Evolutionary conservation across 2,888 invertebrate species (phyloP).

Genomic region (Melanophora roralis): DNA sequence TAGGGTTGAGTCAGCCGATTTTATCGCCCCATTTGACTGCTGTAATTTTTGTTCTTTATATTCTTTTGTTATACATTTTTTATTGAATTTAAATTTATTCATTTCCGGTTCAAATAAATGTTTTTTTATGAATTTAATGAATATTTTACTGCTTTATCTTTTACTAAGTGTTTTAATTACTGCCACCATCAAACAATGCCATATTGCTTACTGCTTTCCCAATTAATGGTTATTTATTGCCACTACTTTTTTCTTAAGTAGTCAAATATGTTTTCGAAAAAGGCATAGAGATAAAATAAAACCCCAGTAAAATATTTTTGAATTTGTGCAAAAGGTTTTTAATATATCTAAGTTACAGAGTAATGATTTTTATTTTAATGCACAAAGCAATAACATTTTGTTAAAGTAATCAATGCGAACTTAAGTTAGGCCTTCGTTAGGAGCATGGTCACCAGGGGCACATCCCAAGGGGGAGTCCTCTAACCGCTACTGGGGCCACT

Average conservation of each 20-base stretch:
- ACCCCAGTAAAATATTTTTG: no score
- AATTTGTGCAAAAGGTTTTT: no score
- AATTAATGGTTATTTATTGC: constrained; percentile 8
- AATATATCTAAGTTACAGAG: no score
- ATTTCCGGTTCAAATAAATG: constrained; percentile 39
- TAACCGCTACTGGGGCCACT: no score
- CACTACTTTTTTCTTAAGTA: neutral
- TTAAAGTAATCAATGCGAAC: no score
- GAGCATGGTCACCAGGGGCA: no score
- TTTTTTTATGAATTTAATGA: neutral
- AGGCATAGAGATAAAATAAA: neutral
- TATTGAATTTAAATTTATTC: constrained; percentile 57
- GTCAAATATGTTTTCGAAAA: no score
- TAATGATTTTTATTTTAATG: no score
- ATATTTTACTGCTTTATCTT: neutral
- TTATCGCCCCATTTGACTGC: neutral
- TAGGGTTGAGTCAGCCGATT: constrained; percentile 1
- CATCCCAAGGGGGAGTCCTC: no score
- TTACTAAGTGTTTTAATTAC: neutral
- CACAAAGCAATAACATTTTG: no score
- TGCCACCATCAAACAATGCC: neutral
- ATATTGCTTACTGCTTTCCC: neutral
- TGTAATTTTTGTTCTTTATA: constrained; percentile 7
- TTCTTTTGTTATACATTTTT: constrained; percentile 36
- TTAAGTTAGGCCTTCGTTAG: no score